Conservation (phyloP, 1,140 invertebrate species). For the Drosophila grimshawi region DNA sequence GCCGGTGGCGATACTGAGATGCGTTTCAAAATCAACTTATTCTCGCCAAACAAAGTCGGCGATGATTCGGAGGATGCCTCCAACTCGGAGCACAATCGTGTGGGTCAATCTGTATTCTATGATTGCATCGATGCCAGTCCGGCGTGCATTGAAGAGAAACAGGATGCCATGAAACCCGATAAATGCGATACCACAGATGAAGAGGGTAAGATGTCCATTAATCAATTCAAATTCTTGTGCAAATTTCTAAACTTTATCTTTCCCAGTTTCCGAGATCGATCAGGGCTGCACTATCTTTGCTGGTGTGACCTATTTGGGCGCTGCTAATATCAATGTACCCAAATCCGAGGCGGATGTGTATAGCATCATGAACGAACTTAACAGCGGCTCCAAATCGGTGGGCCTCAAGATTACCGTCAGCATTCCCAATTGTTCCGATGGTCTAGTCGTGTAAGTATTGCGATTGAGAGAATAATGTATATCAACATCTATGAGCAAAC, state of each 20-base stretch:
- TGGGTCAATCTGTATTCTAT: conserved; percentile 85
- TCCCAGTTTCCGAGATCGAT: conserved; percentile 89
- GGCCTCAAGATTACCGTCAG: conserved; percentile 95
- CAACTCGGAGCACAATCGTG: conserved; percentile 68
- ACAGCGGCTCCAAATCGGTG: conserved; percentile 87
- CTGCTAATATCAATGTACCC: conserved; percentile 96
- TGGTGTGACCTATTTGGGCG: conserved; percentile 97
- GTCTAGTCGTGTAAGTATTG: conserved; percentile 89
- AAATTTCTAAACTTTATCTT: conserved; percentile 10
- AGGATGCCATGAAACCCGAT: conserved; percentile 91
- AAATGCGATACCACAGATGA: conserved; percentile 87
- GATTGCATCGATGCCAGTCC: conserved; percentile 85
- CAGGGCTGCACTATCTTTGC: conserved; percentile 96
- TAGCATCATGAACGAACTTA: conserved; percentile 96
- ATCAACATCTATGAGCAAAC: too few species aligned
- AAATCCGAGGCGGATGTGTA: conserved; percentile 98
- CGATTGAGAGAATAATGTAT: too few species aligned
- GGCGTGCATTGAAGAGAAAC: conserved; percentile 87
- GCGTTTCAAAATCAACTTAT: conserved; percentile 66
- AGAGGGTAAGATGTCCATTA: conserved; percentile 85
- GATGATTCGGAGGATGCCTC: conserved; percentile 76
- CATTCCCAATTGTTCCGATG: conserved; percentile 95
- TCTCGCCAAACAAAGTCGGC: conserved; percentile 69
- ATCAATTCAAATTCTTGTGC: background rate
- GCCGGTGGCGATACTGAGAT: conserved; percentile 53